Percentiles rank a stretch among this genome's conserved stretches.
phyloP scores from a whole-genome alignment of 2,888 invertebrate species.

The Exephanes ischioxanthus region DNA sequence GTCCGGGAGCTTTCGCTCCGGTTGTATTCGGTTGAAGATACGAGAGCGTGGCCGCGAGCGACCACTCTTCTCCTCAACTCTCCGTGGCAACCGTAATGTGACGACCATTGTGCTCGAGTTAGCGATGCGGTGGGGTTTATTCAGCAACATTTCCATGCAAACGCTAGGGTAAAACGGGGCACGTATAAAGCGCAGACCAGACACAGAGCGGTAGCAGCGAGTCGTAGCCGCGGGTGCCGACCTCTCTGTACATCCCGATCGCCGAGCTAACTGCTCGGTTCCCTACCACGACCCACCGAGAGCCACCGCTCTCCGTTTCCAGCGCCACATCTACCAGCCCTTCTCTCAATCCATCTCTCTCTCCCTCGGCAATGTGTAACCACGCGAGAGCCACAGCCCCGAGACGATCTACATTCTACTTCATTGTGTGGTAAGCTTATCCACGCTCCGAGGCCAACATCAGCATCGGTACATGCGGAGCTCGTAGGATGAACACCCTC shows the following conservation, averaged over 20 bases:
- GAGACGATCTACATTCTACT: slow-evolving; percentile 74
- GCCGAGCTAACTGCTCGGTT: slow-evolving; percentile 76
- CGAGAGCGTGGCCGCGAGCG: slow-evolving; percentile 37
- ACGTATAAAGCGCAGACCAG: slow-evolving; percentile 62
- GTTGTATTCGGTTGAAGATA: neutral
- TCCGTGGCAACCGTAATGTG: slow-evolving; percentile 79
- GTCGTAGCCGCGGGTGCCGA: slow-evolving; percentile 80
- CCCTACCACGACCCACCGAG: slow-evolving; percentile 61
- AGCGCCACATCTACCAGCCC: slow-evolving; percentile 16
- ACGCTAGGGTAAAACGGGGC: slow-evolving; percentile 23
- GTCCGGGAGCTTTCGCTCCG: neutral
- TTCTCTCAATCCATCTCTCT: neutral
- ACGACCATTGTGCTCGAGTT: slow-evolving; percentile 82
- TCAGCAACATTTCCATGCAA: slow-evolving; percentile 81
- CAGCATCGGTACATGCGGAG: slow-evolving; percentile 6
- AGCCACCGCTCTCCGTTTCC: slow-evolving; percentile 25
- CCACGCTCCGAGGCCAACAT: slow-evolving; percentile 67
- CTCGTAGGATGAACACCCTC: slow-evolving; percentile 1
- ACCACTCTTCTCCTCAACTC: slow-evolving; percentile 40
- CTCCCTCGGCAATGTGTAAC: slow-evolving; percentile 4
- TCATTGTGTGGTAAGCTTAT: slow-evolving; percentile 77
- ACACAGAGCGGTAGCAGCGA: slow-evolving; percentile 68
- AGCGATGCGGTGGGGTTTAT: slow-evolving; percentile 78
- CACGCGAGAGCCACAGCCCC: slow-evolving; percentile 50
- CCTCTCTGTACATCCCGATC: slow-evolving; percentile 79